Percentiles rank a stretch among this genome's conserved stretches.
phyloP scores from a whole-genome alignment of 2,797 vertebrate genomes.

The Darevskia mixta region DNA sequence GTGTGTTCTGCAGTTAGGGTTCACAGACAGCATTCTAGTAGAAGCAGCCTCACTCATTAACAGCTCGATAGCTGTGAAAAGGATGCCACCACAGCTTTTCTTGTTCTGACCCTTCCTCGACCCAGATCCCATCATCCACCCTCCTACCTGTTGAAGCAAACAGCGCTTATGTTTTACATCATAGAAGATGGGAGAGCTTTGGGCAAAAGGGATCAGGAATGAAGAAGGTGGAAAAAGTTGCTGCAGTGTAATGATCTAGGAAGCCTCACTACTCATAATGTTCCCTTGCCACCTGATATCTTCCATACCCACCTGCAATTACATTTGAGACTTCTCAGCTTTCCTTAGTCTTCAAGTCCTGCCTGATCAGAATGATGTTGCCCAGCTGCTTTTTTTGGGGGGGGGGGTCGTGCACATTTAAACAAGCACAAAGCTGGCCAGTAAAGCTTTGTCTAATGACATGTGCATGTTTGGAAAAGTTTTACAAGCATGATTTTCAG shows the following conservation, averaged over 20 bases:
- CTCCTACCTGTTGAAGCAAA: not conserved
- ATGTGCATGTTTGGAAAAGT: not conserved
- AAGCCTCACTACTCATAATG: not conserved
- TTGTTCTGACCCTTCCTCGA: not conserved
- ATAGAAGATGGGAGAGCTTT: not conserved
- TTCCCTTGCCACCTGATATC: not conserved
- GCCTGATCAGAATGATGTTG: not conserved
- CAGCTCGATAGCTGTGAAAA: not conserved
- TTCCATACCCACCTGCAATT: not conserved
- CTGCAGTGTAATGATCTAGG: not conserved
- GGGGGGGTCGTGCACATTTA: not conserved
- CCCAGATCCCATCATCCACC: not conserved
- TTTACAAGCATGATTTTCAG: not conserved
- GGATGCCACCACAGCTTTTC: not conserved
- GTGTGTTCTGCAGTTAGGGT: not conserved
- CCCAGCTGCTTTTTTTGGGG: not conserved
- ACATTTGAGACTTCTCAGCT: not conserved
- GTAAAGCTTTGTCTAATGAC: not conserved
- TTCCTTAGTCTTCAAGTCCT: not conserved
- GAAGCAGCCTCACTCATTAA: not conserved
- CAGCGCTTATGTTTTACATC: not conserved
- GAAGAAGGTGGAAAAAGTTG: not conserved
- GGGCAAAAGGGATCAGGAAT: not conserved
- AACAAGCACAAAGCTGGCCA: not conserved
- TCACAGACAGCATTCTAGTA: not conserved